Evolutionary conservation across 2,888 invertebrate genomes (phyloP).

Genomic region (Lamproptera curius): DNA sequence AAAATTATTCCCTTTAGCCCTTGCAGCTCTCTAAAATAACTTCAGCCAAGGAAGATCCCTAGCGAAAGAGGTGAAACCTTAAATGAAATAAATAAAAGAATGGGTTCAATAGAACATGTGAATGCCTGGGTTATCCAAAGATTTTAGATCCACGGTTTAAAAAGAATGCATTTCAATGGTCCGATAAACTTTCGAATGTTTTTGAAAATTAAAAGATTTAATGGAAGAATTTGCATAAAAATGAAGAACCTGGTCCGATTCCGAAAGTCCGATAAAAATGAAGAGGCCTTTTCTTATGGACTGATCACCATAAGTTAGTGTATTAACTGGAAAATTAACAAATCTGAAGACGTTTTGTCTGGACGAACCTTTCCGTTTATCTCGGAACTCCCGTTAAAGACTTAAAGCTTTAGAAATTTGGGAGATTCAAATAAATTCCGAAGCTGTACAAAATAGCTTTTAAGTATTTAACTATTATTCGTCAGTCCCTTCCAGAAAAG

Average conservation of each 20-base stretch:
- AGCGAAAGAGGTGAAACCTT: conserved; percentile 23
- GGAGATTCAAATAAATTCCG: conserved; percentile 23
- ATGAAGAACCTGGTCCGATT: background rate
- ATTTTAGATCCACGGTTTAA: conserved; percentile 23
- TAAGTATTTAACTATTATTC: conserved; percentile 28
- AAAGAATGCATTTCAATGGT: conserved; percentile 24
- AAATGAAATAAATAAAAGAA: conserved; percentile 29
- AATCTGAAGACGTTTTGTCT: conserved; percentile 15
- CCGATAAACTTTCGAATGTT: background rate
- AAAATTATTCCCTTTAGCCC: conserved; percentile 20
- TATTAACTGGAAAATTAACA: conserved; percentile 23
- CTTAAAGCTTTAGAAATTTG: conserved; percentile 29
- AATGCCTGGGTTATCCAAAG: background rate
- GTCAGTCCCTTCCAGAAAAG: conserved; percentile 26
- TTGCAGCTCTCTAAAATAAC: conserved; percentile 21
- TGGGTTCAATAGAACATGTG: too few species aligned
- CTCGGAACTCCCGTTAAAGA: conserved; percentile 28
- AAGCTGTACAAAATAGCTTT: conserved; percentile 26
- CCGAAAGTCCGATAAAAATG: background rate
- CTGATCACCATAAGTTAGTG: conserved; percentile 26
- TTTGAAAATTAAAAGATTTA: conserved; percentile 2
- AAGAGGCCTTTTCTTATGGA: conserved; percentile 27
- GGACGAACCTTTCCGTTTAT: conserved; percentile 23
- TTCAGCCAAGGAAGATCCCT: conserved; percentile 18
- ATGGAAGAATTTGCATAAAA: background rate